Base-by-base conservation (phyloP, 2,113 vertebrate species). In the Phyllopteryx taeniolatus region DNA sequence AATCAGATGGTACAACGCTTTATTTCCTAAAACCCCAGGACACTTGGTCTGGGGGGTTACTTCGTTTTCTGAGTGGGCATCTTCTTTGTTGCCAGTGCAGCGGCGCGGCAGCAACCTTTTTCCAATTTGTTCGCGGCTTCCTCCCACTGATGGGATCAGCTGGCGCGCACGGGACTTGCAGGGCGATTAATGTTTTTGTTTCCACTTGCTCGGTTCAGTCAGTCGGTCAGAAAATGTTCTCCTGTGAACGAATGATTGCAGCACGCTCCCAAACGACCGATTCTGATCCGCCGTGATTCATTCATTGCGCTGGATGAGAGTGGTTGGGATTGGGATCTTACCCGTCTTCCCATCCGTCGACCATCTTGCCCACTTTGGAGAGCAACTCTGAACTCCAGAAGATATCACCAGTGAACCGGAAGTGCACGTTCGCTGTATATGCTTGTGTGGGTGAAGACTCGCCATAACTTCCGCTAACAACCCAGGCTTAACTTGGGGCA, bases 41-140 rank as follows among this genome's bases (percentile, higher is more conserved):
- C n/a, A 1, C 27, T 27, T 27, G 27, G 27, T 27, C 27, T 27
- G 2, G 27, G 12, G n/a, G 5, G 27, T 33, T 13, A 33, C 13
- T 1, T 61, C 35, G 13, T 17, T 35, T 8, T 22, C 2, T 1
- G 49, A 61, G 31, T 5, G 8, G 39, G 17, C 43, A 4, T 27
- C 7, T 31, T 53, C 17, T 54, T 51, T 33, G 14, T 27, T 19
- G 8, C n/a, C 22, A 31, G n/a, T 11, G 44, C 43, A 47, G 42
- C 20, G 20, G n/a, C n/a, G 20, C 35, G n/a, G 42, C 42, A n/a
- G 43, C 43, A 17, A 46, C 64, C 20, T 47, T 47, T 46, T 47
- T 31, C 64, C 64, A 66, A 47, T 66, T 66, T 47, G 64, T 47
- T 66, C 22, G 43, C 42, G 27, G 22, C 22, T 47, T 31, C 64